Conservation (phyloP, 2,113 vertebrate genomes). For the Tyrannus savana region DNA sequence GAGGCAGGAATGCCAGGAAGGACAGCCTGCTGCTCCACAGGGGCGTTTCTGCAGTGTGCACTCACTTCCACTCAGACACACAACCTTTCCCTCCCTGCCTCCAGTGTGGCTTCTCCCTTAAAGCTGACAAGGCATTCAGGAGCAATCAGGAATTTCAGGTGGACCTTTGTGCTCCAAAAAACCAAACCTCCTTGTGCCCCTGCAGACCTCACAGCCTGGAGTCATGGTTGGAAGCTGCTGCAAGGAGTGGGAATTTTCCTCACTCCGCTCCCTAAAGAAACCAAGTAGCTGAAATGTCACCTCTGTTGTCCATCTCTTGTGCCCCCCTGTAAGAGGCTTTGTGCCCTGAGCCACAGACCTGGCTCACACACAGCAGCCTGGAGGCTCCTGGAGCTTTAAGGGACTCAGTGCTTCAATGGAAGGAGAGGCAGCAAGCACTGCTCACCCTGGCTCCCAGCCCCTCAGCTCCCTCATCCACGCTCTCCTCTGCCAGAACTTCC, state of each 20-base stretch:
- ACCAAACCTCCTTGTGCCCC: fast-evolving
- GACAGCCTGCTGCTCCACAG: fast-evolving
- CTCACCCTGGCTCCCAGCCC: background rate
- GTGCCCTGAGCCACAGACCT: background rate
- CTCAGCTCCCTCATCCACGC: background rate
- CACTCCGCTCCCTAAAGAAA: background rate
- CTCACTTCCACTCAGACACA: background rate
- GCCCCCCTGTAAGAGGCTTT: background rate
- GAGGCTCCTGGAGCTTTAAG: background rate
- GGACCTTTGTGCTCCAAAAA: background rate
- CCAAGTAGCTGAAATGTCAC: background rate
- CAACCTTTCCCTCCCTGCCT: background rate
- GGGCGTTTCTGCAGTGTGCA: background rate
- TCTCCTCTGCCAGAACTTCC: background rate
- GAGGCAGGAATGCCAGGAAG: background rate
- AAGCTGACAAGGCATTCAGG: background rate
- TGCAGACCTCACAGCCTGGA: background rate
- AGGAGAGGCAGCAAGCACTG: background rate
- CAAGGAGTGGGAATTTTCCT: background rate
- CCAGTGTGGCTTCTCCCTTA: background rate
- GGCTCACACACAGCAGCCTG: background rate
- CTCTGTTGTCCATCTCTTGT: background rate
- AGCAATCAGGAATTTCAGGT: background rate
- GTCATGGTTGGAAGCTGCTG: background rate
- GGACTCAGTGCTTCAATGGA: fast-evolving